Evolutionary conservation across 1,140 invertebrate species (phyloP).

Genomic region (Triops longicaudatus): DNA sequence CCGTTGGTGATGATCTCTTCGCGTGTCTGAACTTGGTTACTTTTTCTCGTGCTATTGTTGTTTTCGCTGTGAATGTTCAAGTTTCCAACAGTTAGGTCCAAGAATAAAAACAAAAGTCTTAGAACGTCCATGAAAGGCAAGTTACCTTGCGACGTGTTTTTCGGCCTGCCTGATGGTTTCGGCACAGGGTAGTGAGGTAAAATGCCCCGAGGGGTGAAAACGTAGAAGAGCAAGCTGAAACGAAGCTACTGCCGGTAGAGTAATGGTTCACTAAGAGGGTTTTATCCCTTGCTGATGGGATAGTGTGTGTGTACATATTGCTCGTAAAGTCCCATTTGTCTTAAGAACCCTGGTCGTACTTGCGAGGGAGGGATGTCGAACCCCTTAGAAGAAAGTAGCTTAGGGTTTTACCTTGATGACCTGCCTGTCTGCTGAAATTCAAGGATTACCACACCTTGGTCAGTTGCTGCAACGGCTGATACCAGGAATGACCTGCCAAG

Average conservation of each 20-base stretch:
- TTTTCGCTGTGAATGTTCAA: too few relatives aligned
- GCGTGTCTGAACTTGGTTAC: too few relatives aligned
- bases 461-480: too few relatives aligned
- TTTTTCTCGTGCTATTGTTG: too few relatives aligned
- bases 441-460: background rate
- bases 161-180: background rate
- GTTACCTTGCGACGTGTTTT: too few relatives aligned
- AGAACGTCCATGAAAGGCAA: too few relatives aligned
- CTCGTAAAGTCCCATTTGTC: constrained; percentile 11
- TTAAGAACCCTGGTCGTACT: background rate
- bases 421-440: background rate
- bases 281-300: background rate
- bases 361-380: background rate
- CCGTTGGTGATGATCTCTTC: too few relatives aligned
- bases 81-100: too few relatives aligned
- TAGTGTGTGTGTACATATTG: constrained; percentile 1
- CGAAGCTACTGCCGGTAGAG: background rate
- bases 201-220: background rate
- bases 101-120: too few relatives aligned
- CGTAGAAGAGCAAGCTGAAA: background rate
- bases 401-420: constrained; percentile 14
- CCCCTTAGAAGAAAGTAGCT: background rate
- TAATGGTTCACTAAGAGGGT: background rate
- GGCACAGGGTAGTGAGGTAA: background rate
- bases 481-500: background rate